Evolutionary conservation across 2,113 vertebrate species (phyloP), one percentile per base, ranked within the genome.

Genomic region (Nanorana parkeri): DNA sequence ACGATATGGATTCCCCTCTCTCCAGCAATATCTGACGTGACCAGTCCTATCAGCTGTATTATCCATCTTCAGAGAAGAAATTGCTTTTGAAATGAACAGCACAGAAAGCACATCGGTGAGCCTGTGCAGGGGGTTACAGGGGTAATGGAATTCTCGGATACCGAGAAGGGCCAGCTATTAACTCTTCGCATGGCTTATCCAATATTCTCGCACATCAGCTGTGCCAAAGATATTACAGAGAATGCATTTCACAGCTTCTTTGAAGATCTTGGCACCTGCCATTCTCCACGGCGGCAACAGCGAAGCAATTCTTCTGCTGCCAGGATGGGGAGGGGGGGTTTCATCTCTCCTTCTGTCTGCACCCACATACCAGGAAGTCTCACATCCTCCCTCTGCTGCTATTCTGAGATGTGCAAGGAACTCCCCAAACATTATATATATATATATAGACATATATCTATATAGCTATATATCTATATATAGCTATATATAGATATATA

Each of bases 31-130:
- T 77, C 61, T 20, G 21, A 52, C 63, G 16, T 51, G 19, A 24
- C 54, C 76, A 56, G 24, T 23, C 63, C 61, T 66, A 66, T 77
- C 26, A 47, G 61, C 61, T 52, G 24, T 56, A 51, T 68, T 68
- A 56, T 78, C 52, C 54, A 32, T 67, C 77, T 65, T 21, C 24
- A 36, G 64, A 56, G 32, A 23, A 17, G n/a, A 77, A 78, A 78
- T 78, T 78, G 64, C 77, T 78, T 78, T 78, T 78, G 77, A 23
- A 68, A 78, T 78, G 63, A 78, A 55, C 77, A 78, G 36, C 36
- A 58, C 32, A 52, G 58, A 60, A 21, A 21, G 58, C 20, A n/a
- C 58, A 47, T 11, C 8, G 41, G 26, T 7, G 17, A 60, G 54
- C 29, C 26, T 28, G 32, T 28, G 21, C 29, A 4, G 26, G 71